A percentile compares a stretch with the other conserved stretches of the same genome.
These are phyloP conservation scores for Acronicta alni DNA, from an alignment of 2,888 invertebrate species.

Conservation along the genomic window DNA sequence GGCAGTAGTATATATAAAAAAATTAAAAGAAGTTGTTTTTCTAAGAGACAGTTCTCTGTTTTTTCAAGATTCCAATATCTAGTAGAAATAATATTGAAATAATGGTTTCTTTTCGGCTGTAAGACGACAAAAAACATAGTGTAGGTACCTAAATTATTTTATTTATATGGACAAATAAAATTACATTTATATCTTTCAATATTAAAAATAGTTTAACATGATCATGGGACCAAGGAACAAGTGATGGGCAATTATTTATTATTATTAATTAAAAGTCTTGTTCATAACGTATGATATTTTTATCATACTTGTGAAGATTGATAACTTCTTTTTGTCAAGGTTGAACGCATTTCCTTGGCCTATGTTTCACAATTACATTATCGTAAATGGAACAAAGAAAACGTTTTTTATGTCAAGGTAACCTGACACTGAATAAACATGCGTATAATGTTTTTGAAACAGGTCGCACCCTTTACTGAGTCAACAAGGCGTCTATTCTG, in stretches of 20 bases:
- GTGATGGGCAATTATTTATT: conserved; percentile 3
- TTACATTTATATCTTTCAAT: too few species aligned
- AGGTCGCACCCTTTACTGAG: conserved; percentile 65
- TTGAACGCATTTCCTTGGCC: conserved; percentile 76
- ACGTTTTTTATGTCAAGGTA: conserved; percentile 65
- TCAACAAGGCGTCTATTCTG: conserved; percentile 61
- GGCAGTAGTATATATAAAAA: too few species aligned
- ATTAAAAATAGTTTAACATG: too few species aligned
- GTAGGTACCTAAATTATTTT: too few species aligned
- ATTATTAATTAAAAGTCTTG: conserved; percentile 9
- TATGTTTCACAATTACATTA: conserved; percentile 75
- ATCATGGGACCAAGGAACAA: background rate
- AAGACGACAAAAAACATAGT: too few species aligned
- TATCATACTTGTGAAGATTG: conserved; percentile 64
- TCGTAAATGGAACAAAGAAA: conserved; percentile 66
- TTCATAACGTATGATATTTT: conserved; percentile 39
- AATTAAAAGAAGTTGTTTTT: too few species aligned
- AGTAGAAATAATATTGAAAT: too few species aligned
- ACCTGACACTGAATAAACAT: conserved; percentile 17
- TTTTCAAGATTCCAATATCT: too few species aligned
- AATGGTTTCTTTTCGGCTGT: too few species aligned
- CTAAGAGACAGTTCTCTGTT: too few species aligned
- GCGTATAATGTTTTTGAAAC: conserved; percentile 49
- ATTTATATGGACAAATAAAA: too few species aligned
- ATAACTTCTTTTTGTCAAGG: conserved; percentile 78